Conservation (phyloP, 2,113 vertebrate genomes). For the Callithrix jacchus region DNA sequence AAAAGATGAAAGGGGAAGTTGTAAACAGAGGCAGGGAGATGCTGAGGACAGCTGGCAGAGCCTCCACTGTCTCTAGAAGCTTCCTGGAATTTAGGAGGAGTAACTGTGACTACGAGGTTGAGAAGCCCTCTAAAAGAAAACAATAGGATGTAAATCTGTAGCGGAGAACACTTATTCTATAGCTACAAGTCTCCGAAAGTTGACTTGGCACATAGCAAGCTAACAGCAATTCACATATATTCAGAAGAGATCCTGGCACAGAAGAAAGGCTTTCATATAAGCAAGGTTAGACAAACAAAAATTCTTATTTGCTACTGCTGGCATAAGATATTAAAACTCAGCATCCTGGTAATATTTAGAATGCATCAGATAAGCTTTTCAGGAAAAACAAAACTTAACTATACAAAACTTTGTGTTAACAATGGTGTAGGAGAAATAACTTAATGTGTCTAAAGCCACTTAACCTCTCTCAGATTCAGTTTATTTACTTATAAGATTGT, state of each 20-base stretch:
- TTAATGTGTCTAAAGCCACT: not conserved
- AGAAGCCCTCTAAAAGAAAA: not conserved
- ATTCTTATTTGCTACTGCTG: not conserved
- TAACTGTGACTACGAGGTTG: not conserved
- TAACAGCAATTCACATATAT: not conserved
- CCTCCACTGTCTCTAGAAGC: not conserved
- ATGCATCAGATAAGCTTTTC: not conserved
- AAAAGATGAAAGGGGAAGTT: not conserved
- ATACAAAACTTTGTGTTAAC: not conserved
- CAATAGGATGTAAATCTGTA: not conserved
- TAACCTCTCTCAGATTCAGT: not conserved
- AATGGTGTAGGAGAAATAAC: not conserved
- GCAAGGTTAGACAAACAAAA: constrained; percentile 26
- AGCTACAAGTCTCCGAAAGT: not conserved
- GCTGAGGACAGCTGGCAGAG: not conserved
- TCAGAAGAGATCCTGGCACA: not conserved
- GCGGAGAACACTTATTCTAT: not conserved
- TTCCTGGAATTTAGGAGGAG: not conserved
- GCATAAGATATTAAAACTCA: not conserved
- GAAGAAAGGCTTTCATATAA: not conserved
- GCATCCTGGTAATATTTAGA: not conserved
- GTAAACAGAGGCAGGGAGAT: not conserved
- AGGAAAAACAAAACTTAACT: not conserved
- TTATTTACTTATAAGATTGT: not conserved
- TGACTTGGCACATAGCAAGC: not conserved